Conservation (phyloP, 30 jellyfish, hydroid and myxozoan species). For the Aurelia sp. region DNA sequence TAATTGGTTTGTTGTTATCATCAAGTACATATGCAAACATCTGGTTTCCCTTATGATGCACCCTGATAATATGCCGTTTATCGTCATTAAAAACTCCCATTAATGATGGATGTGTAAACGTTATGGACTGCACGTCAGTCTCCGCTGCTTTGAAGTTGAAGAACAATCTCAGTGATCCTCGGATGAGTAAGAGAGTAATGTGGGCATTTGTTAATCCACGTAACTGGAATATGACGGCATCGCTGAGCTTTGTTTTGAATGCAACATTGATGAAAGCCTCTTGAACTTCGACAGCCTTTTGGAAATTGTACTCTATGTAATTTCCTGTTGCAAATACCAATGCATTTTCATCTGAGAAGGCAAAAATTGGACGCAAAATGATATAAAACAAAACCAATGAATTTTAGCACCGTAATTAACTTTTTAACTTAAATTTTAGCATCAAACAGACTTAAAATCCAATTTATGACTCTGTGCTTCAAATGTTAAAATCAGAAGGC, state of each 20-base stretch:
- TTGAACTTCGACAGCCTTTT: conserved; percentile 45
- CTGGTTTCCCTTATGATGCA: conserved; percentile 68
- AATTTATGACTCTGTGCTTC: too few relatives aligned
- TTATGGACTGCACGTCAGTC: conserved; percentile 49
- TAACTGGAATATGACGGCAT: conserved; percentile 55
- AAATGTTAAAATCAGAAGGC: too few relatives aligned
- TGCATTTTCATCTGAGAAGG: conserved; percentile 45
- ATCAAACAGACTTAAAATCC: too few relatives aligned
- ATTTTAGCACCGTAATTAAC: too few relatives aligned
- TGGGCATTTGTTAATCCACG: conserved; percentile 66
- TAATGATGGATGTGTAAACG: conserved; percentile 38
- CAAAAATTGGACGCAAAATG: too few relatives aligned
- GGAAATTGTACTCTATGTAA: conserved; percentile 35
- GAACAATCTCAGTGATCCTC: conserved; percentile 44
- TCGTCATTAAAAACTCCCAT: conserved; percentile 69
- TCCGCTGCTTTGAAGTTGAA: conserved; percentile 58
- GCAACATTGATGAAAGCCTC: conserved; percentile 76
- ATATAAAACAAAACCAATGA: too few relatives aligned
- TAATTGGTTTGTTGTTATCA: conserved; percentile 55
- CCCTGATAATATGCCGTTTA: conserved; percentile 59
- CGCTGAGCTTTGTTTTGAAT: conserved; percentile 45
- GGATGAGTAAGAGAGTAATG: conserved; percentile 31
- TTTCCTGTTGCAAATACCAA: conserved; percentile 30
- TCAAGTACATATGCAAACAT: conserved; percentile 56
- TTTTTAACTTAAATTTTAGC: too few relatives aligned